Conservation (phyloP, 2,888 invertebrate species). For the Yponomeuta malinellus region DNA sequence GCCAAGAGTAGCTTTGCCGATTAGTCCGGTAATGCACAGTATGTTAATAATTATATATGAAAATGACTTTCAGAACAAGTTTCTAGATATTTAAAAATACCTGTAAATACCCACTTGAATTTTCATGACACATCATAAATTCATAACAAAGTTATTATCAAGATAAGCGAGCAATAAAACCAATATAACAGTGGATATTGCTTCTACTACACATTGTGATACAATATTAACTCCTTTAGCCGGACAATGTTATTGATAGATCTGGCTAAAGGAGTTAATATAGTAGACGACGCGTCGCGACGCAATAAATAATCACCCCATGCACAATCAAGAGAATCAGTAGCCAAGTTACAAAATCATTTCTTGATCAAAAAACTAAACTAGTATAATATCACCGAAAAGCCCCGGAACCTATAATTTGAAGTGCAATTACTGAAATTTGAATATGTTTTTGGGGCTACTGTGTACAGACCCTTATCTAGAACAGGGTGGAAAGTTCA, state of each 20-base stretch:
- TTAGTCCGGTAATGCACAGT: too few relatives aligned
- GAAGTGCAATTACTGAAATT: not conserved
- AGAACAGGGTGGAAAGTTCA: slow-evolving; percentile 32
- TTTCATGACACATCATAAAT: not conserved
- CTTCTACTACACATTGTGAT: not conserved
- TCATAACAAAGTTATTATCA: not conserved
- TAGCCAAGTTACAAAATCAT: not conserved
- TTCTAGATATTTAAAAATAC: too few relatives aligned
- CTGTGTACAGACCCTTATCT: slow-evolving; percentile 29
- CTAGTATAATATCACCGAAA: not conserved
- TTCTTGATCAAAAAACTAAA: not conserved
- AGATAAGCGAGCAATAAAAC: not conserved
- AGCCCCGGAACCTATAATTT: not conserved
- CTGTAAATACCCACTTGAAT: not conserved
- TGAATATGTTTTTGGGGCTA: slow-evolving; percentile 7
- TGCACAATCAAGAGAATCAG: not conserved
- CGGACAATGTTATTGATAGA: not conserved
- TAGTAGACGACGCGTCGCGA: not conserved
- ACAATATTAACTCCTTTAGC: too few relatives aligned
- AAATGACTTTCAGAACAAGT: too few relatives aligned
- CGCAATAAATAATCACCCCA: not conserved
- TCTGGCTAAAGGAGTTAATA: not conserved
- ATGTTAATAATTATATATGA: too few relatives aligned
- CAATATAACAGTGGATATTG: not conserved
- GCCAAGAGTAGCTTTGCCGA: too few relatives aligned